Base-by-base conservation (phyloP, 2,888 invertebrate species). In the Apamea crenata region DNA sequence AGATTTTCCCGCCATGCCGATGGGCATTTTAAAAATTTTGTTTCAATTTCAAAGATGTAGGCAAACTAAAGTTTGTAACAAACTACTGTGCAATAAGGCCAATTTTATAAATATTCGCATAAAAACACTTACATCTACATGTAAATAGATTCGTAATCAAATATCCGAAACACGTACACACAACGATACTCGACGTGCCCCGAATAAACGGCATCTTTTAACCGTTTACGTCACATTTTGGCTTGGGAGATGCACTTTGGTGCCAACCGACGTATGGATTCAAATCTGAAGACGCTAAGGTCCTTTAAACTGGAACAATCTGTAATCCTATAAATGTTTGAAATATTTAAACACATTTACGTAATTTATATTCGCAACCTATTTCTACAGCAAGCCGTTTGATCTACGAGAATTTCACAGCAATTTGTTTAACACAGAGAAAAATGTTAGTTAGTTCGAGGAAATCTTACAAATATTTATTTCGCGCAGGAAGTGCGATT, bases 401-500 rank as follows among this genome's bases (percentile, higher is more conserved):
- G 84, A 86, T 84, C 75, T 84, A 72, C 29, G 44, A 74, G n/a
- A 70, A 83, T 84, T 86, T 74, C 73, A 74, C 78, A 66, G 78
- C 72, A 80, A 82, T 83, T 83, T 78, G 70, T 81, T 63, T 79
- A 67, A 61, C 74, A 77, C 78, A 69, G 16, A 69, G 32, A 79
- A 78, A 78, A 77, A 36, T 61, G 25, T 67, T 47, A 40, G 66
- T 83, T 82, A 40, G 66, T 83, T 82, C 67, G 61, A 76, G 71
- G 73, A 84, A 85, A 78, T 83, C 61, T 71, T 67, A 70, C 50
- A 81, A 77, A 75, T 82, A 73, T 82, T 68, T 78, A 74, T 85
- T 70, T 73, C 18, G 69, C 65, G 29, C 96, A 99, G 99, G 98
- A 98, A 93, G 97, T 99, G 90, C 97, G 98, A 89, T 96, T 99